A percentile compares a stretch with the other conserved stretches of the same genome.
phyloP scores from a whole-genome alignment of 2,888 invertebrate species.

The Tanaodytes sp. region DNA sequence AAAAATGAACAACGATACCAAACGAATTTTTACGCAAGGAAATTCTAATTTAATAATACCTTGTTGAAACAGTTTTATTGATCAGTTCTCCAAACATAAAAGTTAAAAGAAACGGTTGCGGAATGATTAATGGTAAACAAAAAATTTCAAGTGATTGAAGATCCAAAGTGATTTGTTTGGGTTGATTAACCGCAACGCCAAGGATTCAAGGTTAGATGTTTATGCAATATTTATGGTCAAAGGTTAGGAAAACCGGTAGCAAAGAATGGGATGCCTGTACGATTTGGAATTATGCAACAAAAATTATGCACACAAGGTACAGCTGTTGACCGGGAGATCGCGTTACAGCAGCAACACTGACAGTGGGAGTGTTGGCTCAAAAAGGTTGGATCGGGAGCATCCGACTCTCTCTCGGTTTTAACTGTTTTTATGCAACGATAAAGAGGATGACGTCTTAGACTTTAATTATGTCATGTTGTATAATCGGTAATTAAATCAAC shows the following conservation, averaged over 20 bases:
- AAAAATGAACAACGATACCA: too few species aligned
- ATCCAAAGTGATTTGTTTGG: neutral
- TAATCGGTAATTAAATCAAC: slow-evolving; percentile 34
- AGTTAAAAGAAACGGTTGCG: too few species aligned
- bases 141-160: too few species aligned
- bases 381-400: slow-evolving; percentile 28
- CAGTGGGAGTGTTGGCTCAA: slow-evolving; percentile 19
- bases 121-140: too few species aligned
- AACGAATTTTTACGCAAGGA: too few species aligned
- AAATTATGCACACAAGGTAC: slow-evolving; percentile 38
- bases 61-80: too few species aligned
- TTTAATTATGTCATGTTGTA: slow-evolving; percentile 41
- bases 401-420: slow-evolving; percentile 36
- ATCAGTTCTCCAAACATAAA: too few species aligned
- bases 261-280: slow-evolving; percentile 8
- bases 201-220: slow-evolving; percentile 35
- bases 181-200: slow-evolving; percentile 33
- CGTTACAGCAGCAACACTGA: slow-evolving; percentile 27
- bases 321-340: slow-evolving; percentile 27
- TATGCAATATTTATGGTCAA: slow-evolving; percentile 35
- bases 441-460: slow-evolving; percentile 31
- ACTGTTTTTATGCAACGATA: slow-evolving; percentile 38
- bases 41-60: too few species aligned
- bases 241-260: slow-evolving; percentile 39
- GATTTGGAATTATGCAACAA: slow-evolving; percentile 22